phyloP scores from a whole-genome alignment of 1,140 invertebrate genomes.

The Lepidostoma basale region DNA sequence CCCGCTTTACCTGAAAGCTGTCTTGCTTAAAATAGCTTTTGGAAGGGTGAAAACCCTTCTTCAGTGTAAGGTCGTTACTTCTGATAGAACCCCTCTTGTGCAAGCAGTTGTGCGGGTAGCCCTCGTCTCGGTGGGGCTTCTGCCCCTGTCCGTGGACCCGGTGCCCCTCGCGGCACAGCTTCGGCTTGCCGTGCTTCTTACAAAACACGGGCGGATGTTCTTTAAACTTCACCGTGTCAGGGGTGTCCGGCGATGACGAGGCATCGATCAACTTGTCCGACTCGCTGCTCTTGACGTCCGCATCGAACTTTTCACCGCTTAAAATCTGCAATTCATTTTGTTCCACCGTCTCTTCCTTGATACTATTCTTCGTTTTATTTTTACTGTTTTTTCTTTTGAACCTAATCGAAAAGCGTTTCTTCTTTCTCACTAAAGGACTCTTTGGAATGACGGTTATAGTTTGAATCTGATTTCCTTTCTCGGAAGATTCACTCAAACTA shows the following conservation, averaged over 20 bases:
- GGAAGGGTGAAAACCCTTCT: slow-evolving; percentile 52
- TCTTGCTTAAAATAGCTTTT: slow-evolving; percentile 54
- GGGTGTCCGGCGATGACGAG: slow-evolving; percentile 37
- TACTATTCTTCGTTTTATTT: slow-evolving; percentile 44
- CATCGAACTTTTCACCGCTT: slow-evolving; percentile 47
- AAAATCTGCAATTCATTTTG: not conserved
- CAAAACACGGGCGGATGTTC: slow-evolving; percentile 27
- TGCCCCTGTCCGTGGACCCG: not conserved
- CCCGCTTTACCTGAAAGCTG: slow-evolving; percentile 59
- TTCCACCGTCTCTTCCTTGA: slow-evolving; percentile 39
- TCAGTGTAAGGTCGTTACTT: slow-evolving; percentile 33
- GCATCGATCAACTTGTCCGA: slow-evolving; percentile 40
- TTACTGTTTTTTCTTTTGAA: slow-evolving; percentile 60
- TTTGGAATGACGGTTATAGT: slow-evolving; percentile 41
- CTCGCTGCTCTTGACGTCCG: slow-evolving; percentile 16
- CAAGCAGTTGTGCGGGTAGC: not conserved
- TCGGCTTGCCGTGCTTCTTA: slow-evolving; percentile 39
- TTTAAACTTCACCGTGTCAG: slow-evolving; percentile 32
- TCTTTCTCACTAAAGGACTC: slow-evolving; percentile 58
- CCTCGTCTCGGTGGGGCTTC: not conserved
- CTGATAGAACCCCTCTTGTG: slow-evolving; percentile 50
- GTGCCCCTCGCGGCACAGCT: not conserved
- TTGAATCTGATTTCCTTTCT: slow-evolving; percentile 21
- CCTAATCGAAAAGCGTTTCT: slow-evolving; percentile 58
- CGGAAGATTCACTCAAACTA: slow-evolving; percentile 37